Evolutionary conservation across 2,113 vertebrate species (phyloP), one percentile per base, ranked within the genome.

Genomic region (Eleginops maclovinus): DNA sequence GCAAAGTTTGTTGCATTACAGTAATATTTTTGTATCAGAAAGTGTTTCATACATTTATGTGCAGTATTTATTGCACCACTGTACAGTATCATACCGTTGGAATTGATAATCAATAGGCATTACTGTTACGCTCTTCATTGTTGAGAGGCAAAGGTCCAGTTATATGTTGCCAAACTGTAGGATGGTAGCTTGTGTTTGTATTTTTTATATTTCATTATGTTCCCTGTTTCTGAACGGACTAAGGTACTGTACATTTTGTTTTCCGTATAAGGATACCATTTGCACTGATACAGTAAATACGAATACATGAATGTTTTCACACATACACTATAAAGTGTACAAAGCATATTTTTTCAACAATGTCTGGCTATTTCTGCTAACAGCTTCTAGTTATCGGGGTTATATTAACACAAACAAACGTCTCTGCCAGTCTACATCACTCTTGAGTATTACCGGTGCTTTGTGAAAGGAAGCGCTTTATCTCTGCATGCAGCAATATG

Each of bases 21-120:
- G 94, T 95, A 95, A 95, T 98, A 97, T 98, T 99, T 99, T 99
- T 99, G 96, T 98, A 99, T 95, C 96, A 94, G 92, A 97, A 96
- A 96, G 95, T 96, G 95, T 97, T 94, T 97, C 94, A 94, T 97
- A 95, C 94, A 93, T 96, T 96, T 96, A 96, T 96, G 96, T 98
- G 96, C 96, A 96, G 94, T 93, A 94, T 96, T 95, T 94, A 95
- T 94, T 95, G 96, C 96, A 97, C 95, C 95, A 83, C 88, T 95
- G 93, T 95, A 96, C 94, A 94, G 92, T 95, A 93, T 95, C 81
- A 81, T 72, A 94, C 81, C 67, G 76, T 86, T 85, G 65, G 81
- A 84, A 88, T 79, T 49, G 77, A 91, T 90, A 91, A 88, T 91
- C 81, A 89, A 75, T 89, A 77, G 77, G 84, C 80, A 78, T 93